Base-by-base conservation (phyloP, 2,797 vertebrate species). In the Chromis chromis region DNA sequence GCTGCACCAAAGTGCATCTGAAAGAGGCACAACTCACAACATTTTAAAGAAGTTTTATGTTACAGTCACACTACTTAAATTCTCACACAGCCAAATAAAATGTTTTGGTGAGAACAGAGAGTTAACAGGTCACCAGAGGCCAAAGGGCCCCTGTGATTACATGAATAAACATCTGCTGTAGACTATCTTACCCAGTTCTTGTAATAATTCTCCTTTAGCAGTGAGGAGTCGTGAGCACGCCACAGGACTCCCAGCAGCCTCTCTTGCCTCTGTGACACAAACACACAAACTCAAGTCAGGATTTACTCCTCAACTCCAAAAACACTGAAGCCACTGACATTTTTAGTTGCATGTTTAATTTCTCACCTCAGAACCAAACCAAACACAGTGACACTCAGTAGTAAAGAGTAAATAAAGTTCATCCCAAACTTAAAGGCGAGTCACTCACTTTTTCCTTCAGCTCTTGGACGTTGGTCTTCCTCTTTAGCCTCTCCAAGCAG, bases 381-480 rank as follows among this genome's bases (percentile, higher is more conserved):
- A 24, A 19, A 24, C 27, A 33, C 0, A 16, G 13, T 58, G 19
- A 49, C 16, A 62, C 5, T 13, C 40, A 16, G 4, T 42, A 2
- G 14, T 36, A 14, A 62, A 10, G 36, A 54, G 7, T 0, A 40
- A 31, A 17, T 13, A 22, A 11, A 6, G 13, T 16, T 42, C 3
- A 48, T 28, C 16, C 22, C 17, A 65, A n/a, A 61, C 31, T n/a
- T 1, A 39, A 4, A 1, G 6, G 8, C 33, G 39, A 13, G 42
- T 58, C 6, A 8, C 62, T 83, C 88, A 99, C 98, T 94, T 96
- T 96, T 65, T 94, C 93, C 84, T 95, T 96, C 74, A 99, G 93
- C 72, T 95, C 92, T 44, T 88, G 66, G 64, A 96, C 94, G 6
- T 95, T 99, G 11, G 97, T 98, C 88, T 96, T 98, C 87, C 97